Base-by-base conservation (phyloP, 2,888 invertebrate genomes). In the Ochropleura leucogaster region DNA sequence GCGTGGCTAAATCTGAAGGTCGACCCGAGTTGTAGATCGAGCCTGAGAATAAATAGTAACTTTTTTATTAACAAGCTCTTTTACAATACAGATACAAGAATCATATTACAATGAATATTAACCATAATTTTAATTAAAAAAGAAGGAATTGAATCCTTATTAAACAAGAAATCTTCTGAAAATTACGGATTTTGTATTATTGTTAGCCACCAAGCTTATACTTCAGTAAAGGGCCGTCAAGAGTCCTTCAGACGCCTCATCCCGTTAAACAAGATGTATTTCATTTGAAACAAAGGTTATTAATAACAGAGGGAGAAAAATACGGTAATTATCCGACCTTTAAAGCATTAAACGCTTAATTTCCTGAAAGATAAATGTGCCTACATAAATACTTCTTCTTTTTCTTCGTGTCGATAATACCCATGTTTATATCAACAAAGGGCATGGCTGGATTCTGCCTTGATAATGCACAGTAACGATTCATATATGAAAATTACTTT, bases 161-260 rank as follows among this genome's bases (percentile, higher is more conserved):
- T 77, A 40, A 60, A 49, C 46, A 53, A 40, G n/a, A 40, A 44
- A 5, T 10, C 30, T 51, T 30, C 20, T 60, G 30, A 46, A 71
- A 57, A 73, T 59, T n/a, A 69, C 8, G 55, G 20, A 67, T 80
- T 72, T 77, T 68, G 42, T 81, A 71, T 81, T 77, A 57, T 71
- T 68, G 53, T 82, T 62, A 9, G 47, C 51, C 59, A n/a, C 57
- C 53, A 82, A 68, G 72, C 6, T 30, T 30, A 8, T n/a, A 42
- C 78, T 68, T 73, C 12, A 62, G 16, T 57, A 20, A 46, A 73
- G 60, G 42, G 46, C 46, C 55, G 18, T 64, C 49, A 64, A 81
- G 57, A 47, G 49, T 46, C 14, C 77, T 66, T 63, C 65, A 20
- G 51, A 73, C 53, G 42, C n/a, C 57, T 40, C 51, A 40, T 51